Evolutionary conservation across 2,888 invertebrate species (phyloP), one percentile per base, ranked within the genome.

Genomic region (Lepidochitona cinerea): DNA sequence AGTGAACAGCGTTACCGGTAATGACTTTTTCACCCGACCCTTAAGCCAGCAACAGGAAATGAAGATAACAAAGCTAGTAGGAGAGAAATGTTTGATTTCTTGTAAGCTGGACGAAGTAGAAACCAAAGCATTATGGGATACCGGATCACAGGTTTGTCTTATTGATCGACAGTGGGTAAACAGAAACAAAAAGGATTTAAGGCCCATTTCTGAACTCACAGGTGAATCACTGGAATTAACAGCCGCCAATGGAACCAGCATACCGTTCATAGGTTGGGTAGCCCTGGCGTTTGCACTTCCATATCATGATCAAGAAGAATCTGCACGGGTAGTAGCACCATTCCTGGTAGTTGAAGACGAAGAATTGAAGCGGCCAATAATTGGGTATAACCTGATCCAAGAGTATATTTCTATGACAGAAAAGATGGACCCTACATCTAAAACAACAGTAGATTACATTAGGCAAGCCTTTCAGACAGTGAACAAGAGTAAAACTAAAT

Each of bases 311-410:
- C n/a, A n/a, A n/a, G 23, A 68, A 14, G 32, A 23, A 14, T 49
- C 68, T 18, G 52, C 18, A 1, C 23, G 70, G 18, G n/a, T 29
- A 33, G n/a, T 49, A 26, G 53, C 53, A n/a, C 54, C 53, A 6
- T 49, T 70, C 53, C 32, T 53, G 12, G 54, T 70, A 26, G 35
- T 33, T 53, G 32, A 49, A 6, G 49, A 49, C 29, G 33, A 69
- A 32, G 12, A 49, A 26, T 14, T 70, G 9, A n/a, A 54, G 3
- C 26, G 53, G 33, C 70, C 70, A n/a, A 70, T 70, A n/a, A 70
- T 70, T n/a, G 70, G 70, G 12, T 70, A 53, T 35, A 70, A 53
- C 53, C 53, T 70, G 23, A 70, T 70, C 29, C 33, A 70, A 36
- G 70, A 70, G 53, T 37, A 66, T 66, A 26, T 66, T 29, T 66